Evolutionary conservation across 2,888 invertebrate genomes (phyloP).

Genomic region (Pristionchus arcanus): DNA sequence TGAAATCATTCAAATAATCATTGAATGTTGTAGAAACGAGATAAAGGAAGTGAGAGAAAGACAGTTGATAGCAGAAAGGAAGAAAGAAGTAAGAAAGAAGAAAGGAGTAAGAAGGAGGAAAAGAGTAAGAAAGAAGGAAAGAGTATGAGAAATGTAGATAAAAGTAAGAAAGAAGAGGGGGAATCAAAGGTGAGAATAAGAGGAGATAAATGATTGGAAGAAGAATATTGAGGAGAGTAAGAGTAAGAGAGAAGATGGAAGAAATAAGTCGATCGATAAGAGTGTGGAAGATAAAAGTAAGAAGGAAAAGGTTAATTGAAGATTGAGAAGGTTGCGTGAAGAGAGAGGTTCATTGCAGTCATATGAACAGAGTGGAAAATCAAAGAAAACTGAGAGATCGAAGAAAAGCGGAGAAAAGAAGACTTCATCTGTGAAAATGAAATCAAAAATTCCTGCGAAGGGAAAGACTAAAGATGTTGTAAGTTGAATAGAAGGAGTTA

Average conservation of each 20-base stretch:
- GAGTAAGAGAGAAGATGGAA: neutral
- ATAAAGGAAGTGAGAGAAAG: neutral
- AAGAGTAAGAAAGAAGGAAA: neutral
- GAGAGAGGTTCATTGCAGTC: neutral
- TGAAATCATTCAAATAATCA: neutral
- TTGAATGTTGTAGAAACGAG: neutral
- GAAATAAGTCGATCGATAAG: neutral
- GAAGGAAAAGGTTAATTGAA: neutral
- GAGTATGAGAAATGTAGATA: neutral
- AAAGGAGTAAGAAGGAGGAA: neutral
- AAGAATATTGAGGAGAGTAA: neutral
- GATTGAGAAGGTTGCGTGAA: neutral
- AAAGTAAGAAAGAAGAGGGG: neutral
- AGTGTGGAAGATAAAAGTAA: neutral
- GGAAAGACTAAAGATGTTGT: constrained; percentile 8
- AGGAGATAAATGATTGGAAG: neutral
- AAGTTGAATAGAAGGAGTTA: neutral
- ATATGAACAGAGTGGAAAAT: neutral
- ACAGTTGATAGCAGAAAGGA: neutral
- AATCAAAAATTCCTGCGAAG: neutral
- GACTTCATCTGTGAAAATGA: neutral
- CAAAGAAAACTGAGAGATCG: constrained; percentile 4
- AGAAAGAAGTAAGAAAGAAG: neutral
- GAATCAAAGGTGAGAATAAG: neutral
- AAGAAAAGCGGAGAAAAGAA: constrained; percentile 17